These are phyloP conservation scores for Apocrypta bakeri DNA, from an alignment of 1,140 invertebrate species.

Conservation along the genomic window DNA sequence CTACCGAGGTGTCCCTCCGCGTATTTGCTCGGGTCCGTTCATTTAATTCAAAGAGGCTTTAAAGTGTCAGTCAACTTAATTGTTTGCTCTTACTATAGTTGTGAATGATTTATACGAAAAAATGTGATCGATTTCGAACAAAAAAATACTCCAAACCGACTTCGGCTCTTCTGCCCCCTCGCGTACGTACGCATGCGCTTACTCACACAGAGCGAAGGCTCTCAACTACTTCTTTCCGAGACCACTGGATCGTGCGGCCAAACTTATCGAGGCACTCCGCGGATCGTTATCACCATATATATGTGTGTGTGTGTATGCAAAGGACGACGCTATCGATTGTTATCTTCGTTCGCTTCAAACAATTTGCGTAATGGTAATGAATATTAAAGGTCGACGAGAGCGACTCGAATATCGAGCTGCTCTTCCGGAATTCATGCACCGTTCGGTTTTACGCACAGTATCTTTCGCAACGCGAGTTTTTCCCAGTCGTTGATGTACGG, in stretches of 20 bases:
- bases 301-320: no score
- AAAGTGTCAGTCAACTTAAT: background rate
- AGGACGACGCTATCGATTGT: background rate
- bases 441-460: background rate
- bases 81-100: background rate
- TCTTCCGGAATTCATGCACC: conserved; percentile 9
- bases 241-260: background rate
- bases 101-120: background rate
- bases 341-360: background rate
- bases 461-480: conserved; percentile 2
- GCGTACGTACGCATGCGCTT: no score
- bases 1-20: no score
- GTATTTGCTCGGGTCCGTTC: background rate
- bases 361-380: conserved; percentile 36
- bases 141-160: background rate
- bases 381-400: conserved; percentile 2
- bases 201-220: background rate
- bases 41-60: no score
- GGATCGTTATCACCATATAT: background rate
- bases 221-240: background rate
- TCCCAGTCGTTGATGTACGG: background rate
- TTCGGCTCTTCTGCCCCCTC: no score
- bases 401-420: conserved; percentile 10
- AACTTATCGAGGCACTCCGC: background rate
- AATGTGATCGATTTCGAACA: no score